Base-by-base conservation (phyloP, 2,888 invertebrate genomes). In the Azorinus chamasolen region DNA sequence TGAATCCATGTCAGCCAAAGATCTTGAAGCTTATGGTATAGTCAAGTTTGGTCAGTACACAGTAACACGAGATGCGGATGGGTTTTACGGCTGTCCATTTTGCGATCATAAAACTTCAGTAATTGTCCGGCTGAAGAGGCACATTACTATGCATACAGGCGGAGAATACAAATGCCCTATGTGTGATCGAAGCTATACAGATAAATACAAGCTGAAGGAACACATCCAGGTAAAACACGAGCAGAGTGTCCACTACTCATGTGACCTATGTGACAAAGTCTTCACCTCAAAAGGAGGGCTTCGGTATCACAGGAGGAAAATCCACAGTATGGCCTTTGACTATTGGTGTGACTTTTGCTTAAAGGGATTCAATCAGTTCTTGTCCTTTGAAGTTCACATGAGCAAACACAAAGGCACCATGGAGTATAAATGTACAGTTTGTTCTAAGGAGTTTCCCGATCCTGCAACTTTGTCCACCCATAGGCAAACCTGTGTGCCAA, bases 241-340 rank as follows among this genome's bases (percentile, higher is more conserved):
- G 43, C 69, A 66, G 43, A 69, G 63, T 37, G 46, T 80, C 14
- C 80, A 76, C 61, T 80, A 76, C 43, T 62, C 51, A 43, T 80
- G 80, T 63, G 69, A 80, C 16, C 32, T 70, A 10, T 80, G 80
- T 46, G 32, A 65, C 41, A 48, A 69, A 54, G 76, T 76, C 18
- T 80, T 80, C 51, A 80, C 80, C 12, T 80, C 80, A 6, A 80
- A 80, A 62, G 80, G 75, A 16, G 80, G 80, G 0, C 41, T 80
- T 2, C 76, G 76, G 46, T 80, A 80, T 27, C 80, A 80, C 55
- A 72, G 53, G 3, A 80, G 72, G 22, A 65, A 65, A 0, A 51
- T 58, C 18, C 80, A 80, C 45, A 55, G 46, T 37, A 76, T 70
- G 41, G 76, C 72, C 41, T 80, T 72, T 51, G 53, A 59, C 1